Conservation (phyloP, 2,797 vertebrate species). For the Phalanger gymnotis region DNA sequence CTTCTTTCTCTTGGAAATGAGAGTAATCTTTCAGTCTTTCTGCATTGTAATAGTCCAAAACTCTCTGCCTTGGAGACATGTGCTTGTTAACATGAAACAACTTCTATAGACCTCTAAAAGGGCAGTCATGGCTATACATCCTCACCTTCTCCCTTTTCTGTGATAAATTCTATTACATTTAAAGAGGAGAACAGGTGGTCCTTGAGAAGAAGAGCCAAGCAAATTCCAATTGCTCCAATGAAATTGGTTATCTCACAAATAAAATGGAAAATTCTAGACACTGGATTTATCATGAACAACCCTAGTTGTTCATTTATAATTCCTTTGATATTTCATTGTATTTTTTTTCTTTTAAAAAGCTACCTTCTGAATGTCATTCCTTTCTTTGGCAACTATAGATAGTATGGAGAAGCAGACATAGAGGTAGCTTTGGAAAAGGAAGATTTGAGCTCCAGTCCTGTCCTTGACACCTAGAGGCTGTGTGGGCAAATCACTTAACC, state of each 20-base stretch:
- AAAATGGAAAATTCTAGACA: neutral
- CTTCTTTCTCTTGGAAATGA: neutral
- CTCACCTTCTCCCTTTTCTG: neutral
- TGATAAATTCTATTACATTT: neutral
- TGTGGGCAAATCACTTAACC: neutral
- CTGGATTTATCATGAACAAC: neutral
- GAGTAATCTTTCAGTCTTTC: conserved; percentile 7
- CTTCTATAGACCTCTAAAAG: neutral
- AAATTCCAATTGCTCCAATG: neutral
- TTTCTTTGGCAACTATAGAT: neutral
- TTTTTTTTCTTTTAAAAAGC: neutral
- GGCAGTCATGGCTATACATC: neutral
- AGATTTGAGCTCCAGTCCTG: neutral
- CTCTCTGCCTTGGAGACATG: neutral
- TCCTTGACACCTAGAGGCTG: neutral
- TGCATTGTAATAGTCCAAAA: conserved; percentile 22
- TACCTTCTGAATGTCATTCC: neutral
- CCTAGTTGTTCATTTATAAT: neutral
- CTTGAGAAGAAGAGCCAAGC: neutral
- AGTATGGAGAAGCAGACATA: neutral
- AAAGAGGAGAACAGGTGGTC: neutral
- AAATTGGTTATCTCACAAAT: neutral
- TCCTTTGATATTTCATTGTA: neutral
- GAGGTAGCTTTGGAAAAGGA: neutral
- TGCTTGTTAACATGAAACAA: neutral